Evolutionary conservation across 2,113 vertebrate species (phyloP).

Genomic region (Jaculus jaculus): DNA sequence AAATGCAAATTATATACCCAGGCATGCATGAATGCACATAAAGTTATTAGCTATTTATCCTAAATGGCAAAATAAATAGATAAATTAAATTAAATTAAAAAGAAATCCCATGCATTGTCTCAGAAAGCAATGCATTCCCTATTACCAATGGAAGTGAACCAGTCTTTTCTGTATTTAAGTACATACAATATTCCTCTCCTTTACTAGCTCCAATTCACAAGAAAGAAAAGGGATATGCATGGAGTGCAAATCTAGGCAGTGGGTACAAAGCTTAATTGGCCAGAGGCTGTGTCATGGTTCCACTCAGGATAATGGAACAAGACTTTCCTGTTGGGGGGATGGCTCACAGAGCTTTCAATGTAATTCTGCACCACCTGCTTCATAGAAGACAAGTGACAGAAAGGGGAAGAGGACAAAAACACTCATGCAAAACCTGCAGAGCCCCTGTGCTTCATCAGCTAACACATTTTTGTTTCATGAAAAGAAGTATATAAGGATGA

Average conservation of each 20-base stretch:
- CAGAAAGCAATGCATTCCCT: slow-evolving; percentile 14
- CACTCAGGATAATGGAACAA: not conserved
- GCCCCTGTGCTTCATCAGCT: not conserved
- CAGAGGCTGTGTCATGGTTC: not conserved
- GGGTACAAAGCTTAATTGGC: not conserved
- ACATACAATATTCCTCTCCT: not conserved
- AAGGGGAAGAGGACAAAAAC: not conserved
- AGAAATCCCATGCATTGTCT: slow-evolving; percentile 10
- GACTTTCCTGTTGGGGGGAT: not conserved
- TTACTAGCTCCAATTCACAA: not conserved
- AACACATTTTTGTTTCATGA: not conserved
- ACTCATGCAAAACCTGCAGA: not conserved
- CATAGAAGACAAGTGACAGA: not conserved
- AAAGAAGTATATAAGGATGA: not conserved
- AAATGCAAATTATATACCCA: slow-evolving; percentile 73
- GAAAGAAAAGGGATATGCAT: not conserved
- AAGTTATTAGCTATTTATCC: slow-evolving; percentile 13
- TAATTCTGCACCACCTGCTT: slow-evolving; percentile 28
- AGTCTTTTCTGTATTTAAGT: not conserved
- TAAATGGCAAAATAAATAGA: not conserved
- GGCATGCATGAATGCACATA: not conserved
- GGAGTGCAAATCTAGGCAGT: not conserved
- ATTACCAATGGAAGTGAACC: slow-evolving; percentile 55
- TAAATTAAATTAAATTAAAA: not conserved
- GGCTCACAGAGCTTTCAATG: not conserved